Base-by-base conservation (phyloP, 2,113 vertebrate species). In the Dipodomys merriami region DNA sequence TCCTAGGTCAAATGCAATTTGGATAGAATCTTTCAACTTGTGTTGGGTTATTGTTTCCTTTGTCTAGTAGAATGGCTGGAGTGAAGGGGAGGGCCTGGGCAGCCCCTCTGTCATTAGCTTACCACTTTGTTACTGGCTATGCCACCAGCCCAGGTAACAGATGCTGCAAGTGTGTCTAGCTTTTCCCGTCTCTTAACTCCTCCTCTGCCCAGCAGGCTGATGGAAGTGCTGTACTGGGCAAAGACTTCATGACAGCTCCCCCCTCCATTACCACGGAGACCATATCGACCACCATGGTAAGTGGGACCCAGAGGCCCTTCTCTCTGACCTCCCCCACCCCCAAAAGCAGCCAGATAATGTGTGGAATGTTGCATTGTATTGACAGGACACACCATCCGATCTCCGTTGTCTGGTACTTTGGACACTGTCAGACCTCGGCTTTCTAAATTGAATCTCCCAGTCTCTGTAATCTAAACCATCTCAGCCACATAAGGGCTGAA, bases 201-300 rank as follows among this genome's bases (percentile, higher is more conserved):
- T 91, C 91, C 82, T 97, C 86, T 94, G 89, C 30, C 57, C 0
- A 0, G 71, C 96, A 98, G 98, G 97, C 97, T 86, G 98, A 98
- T 5, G 97, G 97, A 88, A 96, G 95, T 79, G 69, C 77, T 78
- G 78, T 16, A 0, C 78, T 79, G 44, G 97, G 92, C 71, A 97
- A 97, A 95, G 98, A 98, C 5, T 7, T 84, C 80, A 15, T 95
- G 25, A 76, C 90, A 29, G 65, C 95, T 13, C 95, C 96, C 57
- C 97, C 97, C 7, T 64, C 94, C 84, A 94, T 97, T 94, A 97
- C 96, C 22, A 79, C 97, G 5, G 98, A 98, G 97, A 97, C 89
- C 3, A 88, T 96, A 4, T 97, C 86, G 8, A 95, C 74, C 2
- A 97, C 97, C 87, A 97, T 98, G 96, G 98, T 98, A 97, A 98